These are phyloP conservation scores for Resseliella maxima DNA, from an alignment of 2,888 invertebrate genomes.

Conservation along the genomic window DNA sequence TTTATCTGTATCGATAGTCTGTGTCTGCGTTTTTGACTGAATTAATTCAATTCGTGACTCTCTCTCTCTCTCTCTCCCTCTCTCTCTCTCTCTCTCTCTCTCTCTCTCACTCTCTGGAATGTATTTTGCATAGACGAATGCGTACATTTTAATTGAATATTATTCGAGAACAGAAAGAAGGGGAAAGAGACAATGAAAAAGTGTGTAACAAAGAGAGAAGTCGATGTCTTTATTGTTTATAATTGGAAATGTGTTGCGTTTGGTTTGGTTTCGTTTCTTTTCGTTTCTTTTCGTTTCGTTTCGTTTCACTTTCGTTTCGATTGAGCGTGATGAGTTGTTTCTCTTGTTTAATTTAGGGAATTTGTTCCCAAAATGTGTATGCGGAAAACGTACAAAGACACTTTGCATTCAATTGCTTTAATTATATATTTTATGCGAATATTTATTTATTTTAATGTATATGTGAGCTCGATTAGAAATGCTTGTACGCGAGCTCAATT, in stretches of 20 bases:
- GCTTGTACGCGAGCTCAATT: no score
- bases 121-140: background rate
- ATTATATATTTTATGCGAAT: background rate
- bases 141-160: background rate
- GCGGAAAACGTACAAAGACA: background rate
- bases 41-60: background rate
- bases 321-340: background rate
- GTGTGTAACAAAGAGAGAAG: no score
- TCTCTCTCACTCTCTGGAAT: no score
- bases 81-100: no score
- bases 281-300: background rate
- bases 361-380: background rate
- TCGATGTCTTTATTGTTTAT: background rate
- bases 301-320: background rate
- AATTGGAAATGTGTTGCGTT: background rate
- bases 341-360: background rate
- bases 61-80: no score
- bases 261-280: background rate
- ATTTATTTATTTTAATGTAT: background rate
- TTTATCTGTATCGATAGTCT: no score
- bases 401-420: background rate
- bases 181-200: no score
- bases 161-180: no score
- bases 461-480: no score
- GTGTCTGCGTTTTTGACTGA: background rate